Evolutionary conservation across 2,113 vertebrate genomes (phyloP).

Genomic region (Nibea coibor): DNA sequence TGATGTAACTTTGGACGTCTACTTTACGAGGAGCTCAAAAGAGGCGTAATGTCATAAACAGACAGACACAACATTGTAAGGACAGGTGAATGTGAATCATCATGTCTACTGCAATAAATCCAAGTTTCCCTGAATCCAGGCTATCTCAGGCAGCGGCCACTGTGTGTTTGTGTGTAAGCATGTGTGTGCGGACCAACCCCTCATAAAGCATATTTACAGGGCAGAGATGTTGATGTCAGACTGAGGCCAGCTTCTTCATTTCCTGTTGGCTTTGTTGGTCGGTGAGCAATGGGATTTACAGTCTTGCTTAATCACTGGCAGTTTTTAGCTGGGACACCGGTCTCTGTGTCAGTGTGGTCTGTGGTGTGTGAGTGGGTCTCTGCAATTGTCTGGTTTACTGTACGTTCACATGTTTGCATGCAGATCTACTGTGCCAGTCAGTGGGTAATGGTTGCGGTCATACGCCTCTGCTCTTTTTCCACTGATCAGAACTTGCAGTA

Average conservation of each 20-base stretch:
- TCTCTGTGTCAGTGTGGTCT: conserved; percentile 59
- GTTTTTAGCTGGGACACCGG: conserved; percentile 10
- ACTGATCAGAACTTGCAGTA: conserved; percentile 34
- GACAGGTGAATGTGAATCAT: conserved; percentile 26
- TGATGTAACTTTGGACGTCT: background rate
- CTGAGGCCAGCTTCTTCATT: conserved; percentile 53
- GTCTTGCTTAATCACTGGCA: conserved; percentile 32
- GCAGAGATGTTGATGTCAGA: conserved; percentile 19
- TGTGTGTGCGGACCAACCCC: conserved; percentile 28
- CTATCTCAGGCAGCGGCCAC: background rate
- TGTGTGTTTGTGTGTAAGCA: conserved; percentile 26
- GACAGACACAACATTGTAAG: background rate
- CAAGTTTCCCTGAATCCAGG: conserved; percentile 3
- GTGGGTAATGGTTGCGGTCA: conserved; percentile 17
- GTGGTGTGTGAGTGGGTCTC: conserved; percentile 40
- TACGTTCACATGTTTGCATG: conserved; percentile 26
- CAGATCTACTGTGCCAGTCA: background rate
- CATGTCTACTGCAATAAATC: background rate
- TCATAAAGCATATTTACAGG: conserved; percentile 58
- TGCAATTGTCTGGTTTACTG: conserved; percentile 39
- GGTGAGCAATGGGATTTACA: conserved; percentile 35
- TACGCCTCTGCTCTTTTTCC: conserved; percentile 28
- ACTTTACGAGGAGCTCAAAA: background rate
- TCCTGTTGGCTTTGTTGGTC: conserved; percentile 58
- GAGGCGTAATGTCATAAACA: background rate